A percentile compares a stretch with the other conserved stretches of the same genome.
phyloP scores from a whole-genome alignment of 64 coral and sea anemone genomes.

The Montipora capricornis region DNA sequence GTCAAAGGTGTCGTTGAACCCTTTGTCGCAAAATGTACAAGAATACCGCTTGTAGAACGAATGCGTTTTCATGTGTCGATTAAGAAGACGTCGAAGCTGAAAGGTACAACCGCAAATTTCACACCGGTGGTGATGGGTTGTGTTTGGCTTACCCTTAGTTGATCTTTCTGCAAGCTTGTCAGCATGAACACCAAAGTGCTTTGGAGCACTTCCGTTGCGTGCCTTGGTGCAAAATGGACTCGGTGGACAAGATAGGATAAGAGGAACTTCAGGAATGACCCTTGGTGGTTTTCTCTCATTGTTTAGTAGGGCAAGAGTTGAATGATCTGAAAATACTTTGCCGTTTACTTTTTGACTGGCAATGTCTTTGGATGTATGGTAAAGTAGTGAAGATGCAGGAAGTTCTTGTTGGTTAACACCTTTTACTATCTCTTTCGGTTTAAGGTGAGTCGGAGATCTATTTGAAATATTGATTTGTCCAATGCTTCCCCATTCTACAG shows the following conservation, averaged over 20 bases:
- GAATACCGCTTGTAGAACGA: constrained; percentile 98
- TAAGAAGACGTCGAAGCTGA: constrained; percentile 76
- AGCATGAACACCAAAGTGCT: background rate
- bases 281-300: background rate
- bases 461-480: background rate
- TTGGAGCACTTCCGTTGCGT: background rate
- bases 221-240: background rate
- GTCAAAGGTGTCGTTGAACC: constrained; percentile 99
- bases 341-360: background rate
- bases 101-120: constrained; percentile 79
- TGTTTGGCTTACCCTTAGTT: background rate
- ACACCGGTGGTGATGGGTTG: constrained; percentile 70
- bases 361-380: background rate
- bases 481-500: background rate
- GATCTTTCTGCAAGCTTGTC: constrained; percentile 2
- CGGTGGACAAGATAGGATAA: background rate
- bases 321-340: constrained; percentile 5
- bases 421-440: background rate
- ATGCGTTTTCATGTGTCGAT: constrained; percentile 94
- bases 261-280: background rate
- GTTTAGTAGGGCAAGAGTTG: background rate
- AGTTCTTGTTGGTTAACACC: background rate
- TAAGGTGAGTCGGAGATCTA: background rate
- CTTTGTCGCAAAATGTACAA: constrained; percentile 92
- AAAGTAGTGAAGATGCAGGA: background rate